Evolutionary conservation across 1,140 invertebrate species (phyloP), one percentile per base, ranked within the genome.

Genomic region (Mylabris phalerata): DNA sequence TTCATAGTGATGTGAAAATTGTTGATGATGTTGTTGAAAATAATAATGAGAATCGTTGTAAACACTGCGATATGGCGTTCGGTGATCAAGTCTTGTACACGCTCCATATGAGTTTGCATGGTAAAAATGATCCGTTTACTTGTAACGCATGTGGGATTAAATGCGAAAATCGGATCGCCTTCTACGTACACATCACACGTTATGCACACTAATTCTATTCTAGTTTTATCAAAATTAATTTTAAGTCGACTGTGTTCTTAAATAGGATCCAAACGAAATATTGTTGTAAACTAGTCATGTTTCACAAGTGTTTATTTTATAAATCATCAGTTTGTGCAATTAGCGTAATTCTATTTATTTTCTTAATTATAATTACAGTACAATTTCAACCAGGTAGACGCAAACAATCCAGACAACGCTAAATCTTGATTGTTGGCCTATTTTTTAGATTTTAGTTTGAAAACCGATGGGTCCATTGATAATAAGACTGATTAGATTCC

Each of bases 81-180:
- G 84, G 84, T n/a, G 90, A 98, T 70, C 82, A 85, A 27, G 84
- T 93, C 6, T 90, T 98, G 83, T 95, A 94, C 76, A 88, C 87
- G 0, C 90, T 97, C 69, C 96, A 99, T 75, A 96, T 96, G 90
- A 90, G 92, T 52, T 98, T 93, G 75, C 96, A 99, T 74, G 89
- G 88, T 3, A 90, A 84, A 76, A 80, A 87, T 54, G 84, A 96
- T 73, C 95, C 95, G 0, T 97, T 92, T 74, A 90, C 88, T 59
- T 98, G 96, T 75, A 95, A 95, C 77, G 90, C 92, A 78, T 98
- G 95, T 73, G 95, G 95, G 2, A 82, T 91, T 55, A 75, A 84
- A 56, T 89, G 87, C 59, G 72, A 81, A 1, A 89, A 98, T 68
- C 87, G 88, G 65, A 80, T 97, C 0, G 82, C 87, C 0, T 98